Conservation (phyloP, 1,140 invertebrate genomes). For the Homalodisca vitripennis region DNA sequence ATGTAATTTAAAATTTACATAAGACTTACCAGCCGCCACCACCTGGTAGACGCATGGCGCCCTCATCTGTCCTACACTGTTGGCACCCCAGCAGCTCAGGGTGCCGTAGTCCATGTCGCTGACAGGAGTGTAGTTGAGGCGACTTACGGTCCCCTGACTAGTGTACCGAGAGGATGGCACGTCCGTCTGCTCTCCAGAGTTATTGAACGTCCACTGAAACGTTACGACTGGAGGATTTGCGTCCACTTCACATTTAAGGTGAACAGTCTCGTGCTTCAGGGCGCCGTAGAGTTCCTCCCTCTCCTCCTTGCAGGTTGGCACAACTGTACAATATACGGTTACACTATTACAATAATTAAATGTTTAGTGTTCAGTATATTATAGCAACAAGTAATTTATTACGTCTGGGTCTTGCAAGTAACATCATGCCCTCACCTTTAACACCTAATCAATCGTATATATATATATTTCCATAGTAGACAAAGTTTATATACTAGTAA, state of each 20-base stretch:
- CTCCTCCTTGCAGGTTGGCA: constrained; percentile 72
- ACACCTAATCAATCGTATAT: too few relatives aligned
- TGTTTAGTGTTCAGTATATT: too few relatives aligned
- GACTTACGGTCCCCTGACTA: constrained; percentile 64
- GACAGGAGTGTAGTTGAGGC: constrained; percentile 79
- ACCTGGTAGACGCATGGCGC: constrained; percentile 85
- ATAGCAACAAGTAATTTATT: too few relatives aligned
- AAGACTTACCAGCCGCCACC: constrained; percentile 70
- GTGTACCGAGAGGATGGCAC: constrained; percentile 65
- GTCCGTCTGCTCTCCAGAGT: constrained; percentile 77
- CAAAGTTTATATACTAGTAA: too few relatives aligned
- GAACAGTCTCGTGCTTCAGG: constrained; percentile 79
- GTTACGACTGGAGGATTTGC: constrained; percentile 76
- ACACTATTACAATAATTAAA: too few relatives aligned
- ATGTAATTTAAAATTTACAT: too few relatives aligned
- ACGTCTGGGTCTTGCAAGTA: too few relatives aligned
- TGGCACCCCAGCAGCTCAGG: constrained; percentile 79
- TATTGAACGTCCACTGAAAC: constrained; percentile 89
- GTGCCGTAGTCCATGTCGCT: constrained; percentile 87
- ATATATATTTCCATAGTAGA: too few relatives aligned
- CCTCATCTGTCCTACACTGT: constrained; percentile 77
- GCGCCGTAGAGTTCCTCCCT: constrained; percentile 77
- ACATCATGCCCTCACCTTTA: too few relatives aligned
- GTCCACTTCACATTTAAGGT: constrained; percentile 79
- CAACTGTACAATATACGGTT: constrained; percentile 63